A percentile compares a stretch with the other conserved stretches of the same genome.
Evolutionary conservation across 2,888 invertebrate genomes (phyloP).

Genomic region (Pachliopta kotzebuea): DNA sequence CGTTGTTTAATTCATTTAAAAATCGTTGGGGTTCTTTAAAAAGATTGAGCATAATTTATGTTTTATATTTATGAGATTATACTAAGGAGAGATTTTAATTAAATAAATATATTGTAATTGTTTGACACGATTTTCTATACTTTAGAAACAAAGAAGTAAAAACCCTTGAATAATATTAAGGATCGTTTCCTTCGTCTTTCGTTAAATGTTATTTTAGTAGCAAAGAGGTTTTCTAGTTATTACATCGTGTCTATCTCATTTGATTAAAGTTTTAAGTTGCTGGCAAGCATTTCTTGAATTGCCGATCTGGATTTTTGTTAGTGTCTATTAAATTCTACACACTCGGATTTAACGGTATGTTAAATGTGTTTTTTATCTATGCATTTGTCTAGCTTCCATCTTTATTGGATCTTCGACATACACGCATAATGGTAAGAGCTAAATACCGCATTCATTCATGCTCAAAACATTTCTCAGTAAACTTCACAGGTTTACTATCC

Average conservation of each 20-base stretch:
- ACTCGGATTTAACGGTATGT: neutral
- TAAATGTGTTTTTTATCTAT: constrained; percentile 13
- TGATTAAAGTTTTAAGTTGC: constrained; percentile 1
- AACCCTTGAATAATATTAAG: too few species aligned
- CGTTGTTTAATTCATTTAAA: too few species aligned
- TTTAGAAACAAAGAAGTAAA: too few species aligned
- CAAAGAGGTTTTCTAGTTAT: neutral
- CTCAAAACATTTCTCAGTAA: neutral
- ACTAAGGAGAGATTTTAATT: too few species aligned
- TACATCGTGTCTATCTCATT: neutral
- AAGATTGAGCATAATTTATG: too few species aligned
- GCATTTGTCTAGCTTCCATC: constrained; percentile 19
- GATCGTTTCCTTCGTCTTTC: neutral
- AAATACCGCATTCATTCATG: neutral
- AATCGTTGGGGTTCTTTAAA: too few species aligned
- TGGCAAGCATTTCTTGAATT: neutral
- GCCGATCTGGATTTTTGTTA: neutral
- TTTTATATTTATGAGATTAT: too few species aligned
- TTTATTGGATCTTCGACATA: constrained; percentile 18
- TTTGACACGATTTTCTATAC: too few species aligned
- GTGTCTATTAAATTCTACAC: neutral
- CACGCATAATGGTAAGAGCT: neutral
- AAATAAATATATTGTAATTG: too few species aligned
- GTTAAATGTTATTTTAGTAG: neutral
- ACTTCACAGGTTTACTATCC: neutral